Evolutionary conservation across 2,113 vertebrate genomes (phyloP).

Genomic region (Otus sunia): DNA sequence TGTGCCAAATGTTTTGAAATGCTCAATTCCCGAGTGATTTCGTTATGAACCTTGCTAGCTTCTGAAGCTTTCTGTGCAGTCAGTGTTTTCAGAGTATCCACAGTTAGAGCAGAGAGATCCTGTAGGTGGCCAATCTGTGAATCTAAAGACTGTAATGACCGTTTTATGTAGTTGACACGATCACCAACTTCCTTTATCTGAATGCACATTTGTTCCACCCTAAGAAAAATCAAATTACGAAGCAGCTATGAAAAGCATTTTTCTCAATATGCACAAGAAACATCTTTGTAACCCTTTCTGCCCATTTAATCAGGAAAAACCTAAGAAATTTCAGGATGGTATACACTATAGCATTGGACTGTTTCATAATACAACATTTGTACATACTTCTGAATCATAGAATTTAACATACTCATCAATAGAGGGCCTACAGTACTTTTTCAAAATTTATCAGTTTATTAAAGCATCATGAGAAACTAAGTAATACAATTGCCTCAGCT

Average conservation of each 20-base stretch:
- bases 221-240: slow-evolving; percentile 64
- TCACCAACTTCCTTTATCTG: slow-evolving; percentile 97
- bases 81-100: slow-evolving; percentile 98
- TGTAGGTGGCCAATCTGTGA: slow-evolving; percentile 98
- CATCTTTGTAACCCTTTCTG: background rate
- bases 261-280: background rate
- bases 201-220: slow-evolving; percentile 96
- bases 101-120: slow-evolving; percentile 94
- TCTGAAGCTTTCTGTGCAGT: slow-evolving; percentile 96
- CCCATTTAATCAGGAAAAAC: background rate
- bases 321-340: background rate
- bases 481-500: background rate
- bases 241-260: background rate
- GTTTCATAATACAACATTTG: background rate
- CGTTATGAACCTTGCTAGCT: slow-evolving; percentile 96
- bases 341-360: background rate
- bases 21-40: slow-evolving; percentile 94
- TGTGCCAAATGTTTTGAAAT: slow-evolving; percentile 94
- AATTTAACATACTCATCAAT: background rate
- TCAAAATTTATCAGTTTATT: background rate
- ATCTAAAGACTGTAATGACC: slow-evolving; percentile 94
- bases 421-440: background rate
- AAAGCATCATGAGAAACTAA: background rate
- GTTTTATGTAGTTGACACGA: slow-evolving; percentile 97
- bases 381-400: background rate